Conservation (phyloP, 2,797 vertebrate species). For the Cottoperca gobio region DNA sequence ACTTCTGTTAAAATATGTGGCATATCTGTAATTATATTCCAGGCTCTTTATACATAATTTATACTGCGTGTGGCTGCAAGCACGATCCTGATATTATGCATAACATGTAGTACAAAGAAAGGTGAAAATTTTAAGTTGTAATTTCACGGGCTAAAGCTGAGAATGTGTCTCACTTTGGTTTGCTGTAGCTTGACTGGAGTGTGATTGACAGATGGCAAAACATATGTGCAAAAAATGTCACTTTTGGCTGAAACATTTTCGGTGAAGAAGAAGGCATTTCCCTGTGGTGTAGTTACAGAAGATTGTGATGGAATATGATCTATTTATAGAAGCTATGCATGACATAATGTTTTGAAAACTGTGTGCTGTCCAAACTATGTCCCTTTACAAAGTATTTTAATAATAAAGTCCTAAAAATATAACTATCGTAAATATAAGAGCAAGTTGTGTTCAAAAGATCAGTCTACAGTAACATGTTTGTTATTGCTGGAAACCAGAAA, state of each 20-base stretch:
- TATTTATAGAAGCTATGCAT: neutral
- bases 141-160: neutral
- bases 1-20: neutral
- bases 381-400: neutral
- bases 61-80: neutral
- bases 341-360: neutral
- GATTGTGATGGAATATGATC: neutral
- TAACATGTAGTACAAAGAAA: neutral
- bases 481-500: too few relatives aligned
- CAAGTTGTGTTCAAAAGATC: neutral
- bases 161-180: neutral
- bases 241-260: neutral
- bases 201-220: conserved; percentile 2
- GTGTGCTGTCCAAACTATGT: neutral
- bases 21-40: neutral
- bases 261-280: neutral
- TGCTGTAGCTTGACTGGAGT: neutral
- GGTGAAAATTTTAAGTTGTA: neutral
- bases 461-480: too few relatives aligned
- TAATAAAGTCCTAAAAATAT: neutral
- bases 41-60: neutral
- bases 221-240: neutral
- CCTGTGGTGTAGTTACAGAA: too few relatives aligned
- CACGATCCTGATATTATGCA: neutral
- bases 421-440: neutral